These are phyloP conservation scores for Gonioctena quinquepunctata DNA, from an alignment of 1,140 invertebrate genomes.

Conservation along the genomic window DNA sequence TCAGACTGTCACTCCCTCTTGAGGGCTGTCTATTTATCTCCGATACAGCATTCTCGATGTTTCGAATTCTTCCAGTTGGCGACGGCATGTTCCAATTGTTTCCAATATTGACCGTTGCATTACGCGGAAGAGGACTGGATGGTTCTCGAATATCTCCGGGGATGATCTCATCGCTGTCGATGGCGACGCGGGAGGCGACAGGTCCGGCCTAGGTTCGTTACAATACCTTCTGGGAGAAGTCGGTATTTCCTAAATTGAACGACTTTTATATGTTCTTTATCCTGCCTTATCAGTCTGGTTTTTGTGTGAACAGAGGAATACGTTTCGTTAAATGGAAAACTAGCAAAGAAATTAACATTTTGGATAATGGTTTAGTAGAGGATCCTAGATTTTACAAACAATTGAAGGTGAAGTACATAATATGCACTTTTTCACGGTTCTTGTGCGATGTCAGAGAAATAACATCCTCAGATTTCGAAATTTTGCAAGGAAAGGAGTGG, in stretches of 20 bases:
- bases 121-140: too few relatives aligned
- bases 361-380: not conserved
- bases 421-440: not conserved
- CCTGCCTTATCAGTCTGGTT: not conserved
- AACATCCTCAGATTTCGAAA: constrained; percentile 1
- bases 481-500: not conserved
- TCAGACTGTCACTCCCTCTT: too few relatives aligned
- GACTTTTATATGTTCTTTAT: not conserved
- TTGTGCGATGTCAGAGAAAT: not conserved
- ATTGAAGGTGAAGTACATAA: not conserved
- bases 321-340: not conserved
- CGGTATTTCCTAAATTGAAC: not conserved
- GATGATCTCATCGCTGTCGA: too few relatives aligned
- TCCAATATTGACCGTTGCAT: too few relatives aligned
- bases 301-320: too few relatives aligned
- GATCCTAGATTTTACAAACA: not conserved
- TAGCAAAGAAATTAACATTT: not conserved
- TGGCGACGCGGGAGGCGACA: too few relatives aligned
- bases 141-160: too few relatives aligned
- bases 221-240: constrained; percentile 10
- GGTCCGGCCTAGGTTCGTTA: too few relatives aligned
- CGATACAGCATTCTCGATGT: too few relatives aligned
- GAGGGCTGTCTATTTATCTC: too few relatives aligned
- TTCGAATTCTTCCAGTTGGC: too few relatives aligned
- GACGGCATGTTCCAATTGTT: too few relatives aligned